Base-by-base conservation (phyloP, 2,888 invertebrate genomes). In the Hypomecis atomaria region DNA sequence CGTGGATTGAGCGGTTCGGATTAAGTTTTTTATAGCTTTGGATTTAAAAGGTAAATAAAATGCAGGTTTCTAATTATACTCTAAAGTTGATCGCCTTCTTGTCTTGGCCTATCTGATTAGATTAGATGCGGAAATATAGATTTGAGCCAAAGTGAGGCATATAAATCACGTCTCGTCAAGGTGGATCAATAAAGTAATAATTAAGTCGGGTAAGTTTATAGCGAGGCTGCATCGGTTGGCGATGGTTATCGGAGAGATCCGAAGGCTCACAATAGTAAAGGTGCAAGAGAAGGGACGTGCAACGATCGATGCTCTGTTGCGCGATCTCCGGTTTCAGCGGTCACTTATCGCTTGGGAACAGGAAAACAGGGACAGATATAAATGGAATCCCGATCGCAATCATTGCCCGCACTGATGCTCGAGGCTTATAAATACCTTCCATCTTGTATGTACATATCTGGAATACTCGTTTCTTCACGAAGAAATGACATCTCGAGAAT, bases 331-430 rank as follows among this genome's bases (percentile, higher is more conserved):
- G 68, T 74, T 67, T 66, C 70, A 60, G 71, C 66, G 70, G 47
- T 44, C 23, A 23, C 23, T 23, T 69, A 75, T 80, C 67, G 77
- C 78, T 68, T 76, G 76, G 78, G 75, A 80, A 84, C 87, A 88
- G 86, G 86, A 87, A 88, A 87, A 85, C 85, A 79, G 79, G 79
- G 78, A 79, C 81, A 83, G 79, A 81, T 82, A 85, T 82, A 85
- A 85, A 84, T 84, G 85, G 84, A 84, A 85, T 85, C 83, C 81
- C 77, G 81, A 82, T 82, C 77, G 77, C 73, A 71, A 74, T 71
- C 72, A 70, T 74, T 75, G 74, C 69, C 65, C 63, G 56, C 57
- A 59, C 54, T 64, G 70, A 67, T 67, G 62, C 67, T 69, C 62
- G 49, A 63, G 66, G 60, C 71, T 66, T 71, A 69, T 71, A 70